These are phyloP conservation scores for Hybos culiciformis DNA, from an alignment of 2,888 invertebrate species.

Conservation along the genomic window DNA sequence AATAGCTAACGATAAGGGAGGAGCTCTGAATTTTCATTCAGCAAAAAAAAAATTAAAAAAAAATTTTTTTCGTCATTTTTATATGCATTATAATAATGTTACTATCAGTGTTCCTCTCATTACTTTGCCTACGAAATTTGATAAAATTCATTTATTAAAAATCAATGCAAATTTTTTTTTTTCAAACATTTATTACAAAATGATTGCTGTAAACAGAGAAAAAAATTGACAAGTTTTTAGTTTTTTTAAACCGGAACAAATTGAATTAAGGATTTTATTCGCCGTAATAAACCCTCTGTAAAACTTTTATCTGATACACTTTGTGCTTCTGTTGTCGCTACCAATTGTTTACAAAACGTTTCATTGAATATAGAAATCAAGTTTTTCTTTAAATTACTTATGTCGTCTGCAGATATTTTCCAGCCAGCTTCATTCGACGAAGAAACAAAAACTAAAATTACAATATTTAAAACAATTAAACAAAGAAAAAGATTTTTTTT, in stretches of 20 bases:
- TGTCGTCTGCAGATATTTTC: slow-evolving; percentile 46
- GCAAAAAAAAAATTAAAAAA: too few relatives aligned
- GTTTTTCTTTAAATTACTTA: slow-evolving; percentile 54
- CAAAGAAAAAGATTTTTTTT: not conserved
- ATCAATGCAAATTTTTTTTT: not conserved
- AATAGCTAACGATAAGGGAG: too few relatives aligned
- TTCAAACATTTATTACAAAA: not conserved
- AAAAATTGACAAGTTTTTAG: not conserved
- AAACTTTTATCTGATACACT: slow-evolving; percentile 52
- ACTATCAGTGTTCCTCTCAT: not conserved
- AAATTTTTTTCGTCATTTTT: too few relatives aligned
- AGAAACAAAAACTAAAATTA: slow-evolving; percentile 31
- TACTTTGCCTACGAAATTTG: not conserved
- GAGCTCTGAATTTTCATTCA: too few relatives aligned
- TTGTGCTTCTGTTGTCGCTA: slow-evolving; percentile 53
- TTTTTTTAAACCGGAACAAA: slow-evolving; percentile 49
- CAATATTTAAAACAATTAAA: not conserved
- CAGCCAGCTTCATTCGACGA: slow-evolving; percentile 39
- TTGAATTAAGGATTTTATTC: slow-evolving; percentile 67
- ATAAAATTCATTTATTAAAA: not conserved
- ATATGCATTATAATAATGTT: not conserved
- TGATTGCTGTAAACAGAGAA: too few relatives aligned
- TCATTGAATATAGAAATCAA: slow-evolving; percentile 63
- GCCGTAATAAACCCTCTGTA: slow-evolving; percentile 58
- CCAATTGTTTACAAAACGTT: slow-evolving; percentile 58